phyloP scores from a whole-genome alignment of 1,140 invertebrate species.

The Drosophila chauvacae region DNA sequence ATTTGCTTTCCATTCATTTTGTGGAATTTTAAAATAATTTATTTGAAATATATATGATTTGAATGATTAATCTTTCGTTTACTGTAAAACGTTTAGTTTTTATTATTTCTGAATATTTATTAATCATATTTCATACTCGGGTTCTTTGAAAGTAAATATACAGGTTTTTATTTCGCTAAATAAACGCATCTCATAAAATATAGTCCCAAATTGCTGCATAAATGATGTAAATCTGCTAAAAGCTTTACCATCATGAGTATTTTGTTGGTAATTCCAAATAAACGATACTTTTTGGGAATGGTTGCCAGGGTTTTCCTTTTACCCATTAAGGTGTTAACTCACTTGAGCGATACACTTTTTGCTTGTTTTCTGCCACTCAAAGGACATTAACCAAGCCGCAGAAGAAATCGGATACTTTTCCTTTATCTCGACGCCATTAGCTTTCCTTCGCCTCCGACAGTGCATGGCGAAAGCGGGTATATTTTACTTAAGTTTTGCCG shows the following conservation, averaged over 20 bases:
- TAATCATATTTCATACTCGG: neutral
- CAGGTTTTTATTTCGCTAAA: too few species aligned
- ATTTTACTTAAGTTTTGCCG: constrained; percentile 40
- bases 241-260: neutral
- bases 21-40: neutral
- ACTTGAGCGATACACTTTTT: constrained; percentile 1
- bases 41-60: too few species aligned
- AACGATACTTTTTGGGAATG: constrained; percentile 10
- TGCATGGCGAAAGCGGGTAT: constrained; percentile 33
- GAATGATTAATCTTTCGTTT: neutral
- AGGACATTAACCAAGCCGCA: constrained; percentile 28
- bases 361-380: constrained; percentile 7
- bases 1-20: neutral
- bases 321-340: constrained; percentile 17
- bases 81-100: neutral
- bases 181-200: neutral
- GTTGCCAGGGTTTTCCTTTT: constrained; percentile 10
- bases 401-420: constrained; percentile 44
- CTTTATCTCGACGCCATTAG: constrained; percentile 51
- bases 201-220: neutral
- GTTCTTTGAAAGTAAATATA: neutral
- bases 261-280: neutral
- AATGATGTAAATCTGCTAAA: constrained; percentile 13
- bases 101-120: neutral
- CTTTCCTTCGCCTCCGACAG: constrained; percentile 19